Percentiles rank a stretch among this genome's conserved stretches.
Conservation (phyloP, 35 echinoderm and acorn worm species). For the Antedon bifida region DNA sequence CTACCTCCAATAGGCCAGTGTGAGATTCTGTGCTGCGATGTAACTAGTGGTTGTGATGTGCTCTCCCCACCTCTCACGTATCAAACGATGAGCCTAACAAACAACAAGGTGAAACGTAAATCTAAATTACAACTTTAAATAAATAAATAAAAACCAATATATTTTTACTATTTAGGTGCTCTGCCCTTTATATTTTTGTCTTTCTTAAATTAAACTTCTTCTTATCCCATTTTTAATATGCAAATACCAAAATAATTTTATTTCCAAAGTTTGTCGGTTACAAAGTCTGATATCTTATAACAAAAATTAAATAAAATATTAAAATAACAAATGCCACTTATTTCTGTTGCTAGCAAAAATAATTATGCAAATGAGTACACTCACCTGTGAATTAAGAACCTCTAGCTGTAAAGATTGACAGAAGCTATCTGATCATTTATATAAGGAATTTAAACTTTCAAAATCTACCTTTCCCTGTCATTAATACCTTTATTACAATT, state of each 20-base stretch:
- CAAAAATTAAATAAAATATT: no score
- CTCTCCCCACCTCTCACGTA: constrained; percentile 85
- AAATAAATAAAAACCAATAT: background rate
- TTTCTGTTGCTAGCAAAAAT: no score
- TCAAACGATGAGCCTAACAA: constrained; percentile 58
- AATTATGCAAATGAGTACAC: background rate
- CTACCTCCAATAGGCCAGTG: constrained; percentile 92
- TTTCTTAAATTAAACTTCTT: no score
- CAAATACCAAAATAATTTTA: no score
- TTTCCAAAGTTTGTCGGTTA: no score
- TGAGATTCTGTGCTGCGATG: constrained; percentile 51
- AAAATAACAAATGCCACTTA: no score
- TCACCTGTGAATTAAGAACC: constrained; percentile 86
- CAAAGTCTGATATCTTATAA: no score
- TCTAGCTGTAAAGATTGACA: constrained; percentile 94
- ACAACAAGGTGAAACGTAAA: constrained; percentile 1
- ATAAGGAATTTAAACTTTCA: constrained; percentile 31
- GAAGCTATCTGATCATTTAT: constrained; percentile 52
- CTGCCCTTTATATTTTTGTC: no score
- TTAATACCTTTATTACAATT: background rate
- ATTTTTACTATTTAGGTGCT: background rate
- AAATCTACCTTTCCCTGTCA: background rate
- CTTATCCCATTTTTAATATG: no score
- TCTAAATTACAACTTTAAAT: background rate
- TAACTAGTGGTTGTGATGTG: constrained; percentile 76